Percentiles rank a stretch among this genome's conserved stretches.
phyloP scores from a whole-genome alignment of 1,140 invertebrate genomes.

The Euwallacea fornicatus region DNA sequence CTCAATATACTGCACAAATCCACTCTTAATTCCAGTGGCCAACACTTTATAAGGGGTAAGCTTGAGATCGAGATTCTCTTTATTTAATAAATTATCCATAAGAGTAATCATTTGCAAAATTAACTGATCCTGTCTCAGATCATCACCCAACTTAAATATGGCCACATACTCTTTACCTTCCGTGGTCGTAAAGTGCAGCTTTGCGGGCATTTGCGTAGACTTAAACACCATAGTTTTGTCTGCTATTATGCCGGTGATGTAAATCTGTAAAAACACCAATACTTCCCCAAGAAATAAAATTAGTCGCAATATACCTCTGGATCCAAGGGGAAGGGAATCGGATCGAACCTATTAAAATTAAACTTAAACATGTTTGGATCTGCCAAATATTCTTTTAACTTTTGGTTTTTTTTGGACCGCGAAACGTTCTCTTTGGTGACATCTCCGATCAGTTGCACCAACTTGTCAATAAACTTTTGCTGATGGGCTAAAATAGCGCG shows the following conservation, averaged over 20 bases:
- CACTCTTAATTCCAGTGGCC: constrained; percentile 93
- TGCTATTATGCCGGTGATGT: constrained; percentile 86
- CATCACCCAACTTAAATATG: constrained; percentile 99
- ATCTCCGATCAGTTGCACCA: constrained; percentile 87
- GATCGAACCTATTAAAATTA: constrained; percentile 90
- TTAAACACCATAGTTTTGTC: constrained; percentile 93
- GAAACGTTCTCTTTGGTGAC: constrained; percentile 92
- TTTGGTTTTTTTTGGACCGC: constrained; percentile 88
- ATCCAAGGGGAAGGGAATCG: constrained; percentile 92
- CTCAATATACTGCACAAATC: constrained; percentile 97
- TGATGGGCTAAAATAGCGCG: constrained; percentile 76
- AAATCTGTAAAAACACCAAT: constrained; percentile 53
- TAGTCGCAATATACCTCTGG: constrained; percentile 62
- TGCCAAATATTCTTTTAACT: constrained; percentile 77
- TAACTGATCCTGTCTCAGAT: constrained; percentile 97
- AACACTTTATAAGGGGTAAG: constrained; percentile 91
- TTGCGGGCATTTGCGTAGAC: constrained; percentile 96
- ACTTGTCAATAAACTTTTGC: constrained; percentile 86
- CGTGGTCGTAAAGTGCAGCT: constrained; percentile 86
- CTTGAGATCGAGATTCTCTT: constrained; percentile 94
- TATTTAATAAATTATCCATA: constrained; percentile 93
- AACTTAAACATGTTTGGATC: constrained; percentile 78
- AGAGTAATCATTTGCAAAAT: constrained; percentile 96
- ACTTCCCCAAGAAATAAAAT: not conserved
- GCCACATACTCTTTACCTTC: constrained; percentile 88